Base-by-base conservation (phyloP, 2,888 invertebrate species). In the Harpalus rubripes region DNA sequence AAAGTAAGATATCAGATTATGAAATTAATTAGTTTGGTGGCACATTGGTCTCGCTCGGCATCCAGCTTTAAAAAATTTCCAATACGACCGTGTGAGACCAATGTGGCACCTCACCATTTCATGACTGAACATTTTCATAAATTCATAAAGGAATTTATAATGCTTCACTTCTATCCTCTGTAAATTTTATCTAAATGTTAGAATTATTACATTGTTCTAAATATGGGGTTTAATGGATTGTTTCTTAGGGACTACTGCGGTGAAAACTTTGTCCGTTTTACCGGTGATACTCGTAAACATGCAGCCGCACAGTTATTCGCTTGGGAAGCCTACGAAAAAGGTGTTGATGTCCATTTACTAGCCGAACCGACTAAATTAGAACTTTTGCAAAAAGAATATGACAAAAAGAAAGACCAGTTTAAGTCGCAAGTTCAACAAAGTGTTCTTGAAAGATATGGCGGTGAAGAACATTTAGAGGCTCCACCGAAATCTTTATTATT, bases 351-450 rank as follows among this genome's bases (percentile, higher is more conserved):
- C 26, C 98, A 99, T 90, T 93, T 99, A 84, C 93, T 99, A 87
- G 99, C 99, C 2, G 99, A 99, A 91, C 99, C 99, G 7, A 99
- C 99, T 10, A 99, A 99, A 91, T 92, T 99, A 86, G 99, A 99
- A 91, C 91, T 98, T 88, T 91, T 99, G 85, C 96, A 98, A 90
- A 94, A 96, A 82, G 97, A 99, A 91, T 99, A 97, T 90, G 95
- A 96, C 85, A 94, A 96, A 87, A 97, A 98, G 90, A 97, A 97
- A 90, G 96, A 97, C 58, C 96, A 96, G 87, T 96, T 97, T 88
- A 98, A 99, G 92, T 95, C 96, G 10, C 93, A 96, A 92, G 96
- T 97, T 76, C 95, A 96, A 88, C 94, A 96, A 86, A 95, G 95
- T 83, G 95, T 99, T 84, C 92, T 99, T 59, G 96, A 97, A 87